Percentiles rank a stretch among this genome's conserved stretches.
Conservation (phyloP, 2,113 vertebrate species). For the Cariama cristata region DNA sequence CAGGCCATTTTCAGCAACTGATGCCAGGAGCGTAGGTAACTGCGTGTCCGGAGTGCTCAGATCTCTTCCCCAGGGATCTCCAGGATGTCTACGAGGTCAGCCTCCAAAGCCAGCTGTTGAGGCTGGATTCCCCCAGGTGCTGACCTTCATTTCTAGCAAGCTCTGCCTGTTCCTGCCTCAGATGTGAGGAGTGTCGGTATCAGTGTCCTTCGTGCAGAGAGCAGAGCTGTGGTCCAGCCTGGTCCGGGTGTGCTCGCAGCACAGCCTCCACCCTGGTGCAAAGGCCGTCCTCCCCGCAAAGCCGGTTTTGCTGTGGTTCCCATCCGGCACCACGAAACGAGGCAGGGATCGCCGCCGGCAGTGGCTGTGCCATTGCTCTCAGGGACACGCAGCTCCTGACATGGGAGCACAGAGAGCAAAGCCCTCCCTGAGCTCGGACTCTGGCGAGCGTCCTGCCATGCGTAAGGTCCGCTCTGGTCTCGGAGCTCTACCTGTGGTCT, state of each 20-base stretch:
- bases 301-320: background rate
- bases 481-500: background rate
- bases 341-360: background rate
- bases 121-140: background rate
- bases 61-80: background rate
- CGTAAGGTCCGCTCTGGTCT: background rate
- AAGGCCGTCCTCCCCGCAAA: background rate
- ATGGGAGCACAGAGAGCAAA: background rate
- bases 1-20: background rate
- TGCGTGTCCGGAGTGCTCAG: fast-evolving
- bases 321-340: background rate
- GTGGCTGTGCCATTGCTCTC: background rate
- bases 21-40: fast-evolving
- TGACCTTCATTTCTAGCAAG: background rate
- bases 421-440: background rate
- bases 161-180: background rate
- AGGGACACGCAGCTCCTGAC: background rate
- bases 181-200: background rate
- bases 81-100: background rate
- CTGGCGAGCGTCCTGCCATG: fast-evolving
- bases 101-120: background rate
- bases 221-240: background rate
- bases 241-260: background rate
- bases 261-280: background rate
- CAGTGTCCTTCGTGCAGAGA: background rate